Evolutionary conservation across 2,113 vertebrate genomes (phyloP).

Genomic region (Poeciliopsis occidentalis): DNA sequence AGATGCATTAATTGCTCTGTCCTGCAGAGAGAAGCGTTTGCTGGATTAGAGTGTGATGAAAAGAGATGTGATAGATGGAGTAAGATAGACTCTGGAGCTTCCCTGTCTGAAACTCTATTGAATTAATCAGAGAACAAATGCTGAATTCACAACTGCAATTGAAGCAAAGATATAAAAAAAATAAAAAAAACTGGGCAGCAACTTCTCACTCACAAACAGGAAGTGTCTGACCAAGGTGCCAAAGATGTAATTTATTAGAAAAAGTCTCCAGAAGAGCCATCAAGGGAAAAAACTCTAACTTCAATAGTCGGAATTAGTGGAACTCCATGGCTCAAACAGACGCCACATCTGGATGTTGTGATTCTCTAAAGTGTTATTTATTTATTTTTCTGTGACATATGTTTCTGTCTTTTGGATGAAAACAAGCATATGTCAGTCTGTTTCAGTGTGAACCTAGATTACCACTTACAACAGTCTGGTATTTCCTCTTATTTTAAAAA

Average conservation of each 20-base stretch:
- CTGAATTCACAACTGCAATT: slow-evolving; percentile 46
- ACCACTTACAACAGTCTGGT: neutral
- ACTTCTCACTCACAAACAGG: neutral
- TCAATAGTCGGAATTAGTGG: too few species aligned
- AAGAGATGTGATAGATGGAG: slow-evolving; percentile 42
- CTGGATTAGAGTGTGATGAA: slow-evolving; percentile 42
- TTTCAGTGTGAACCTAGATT: neutral
- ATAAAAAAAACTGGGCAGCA: neutral
- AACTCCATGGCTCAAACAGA: too few species aligned
- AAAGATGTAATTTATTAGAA: neutral
- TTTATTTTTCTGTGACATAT: neutral
- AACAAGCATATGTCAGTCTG: neutral
- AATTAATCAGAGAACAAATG: slow-evolving; percentile 51
- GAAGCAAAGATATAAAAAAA: slow-evolving; percentile 5
- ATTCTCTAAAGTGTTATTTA: too few species aligned
- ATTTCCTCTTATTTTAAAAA: neutral
- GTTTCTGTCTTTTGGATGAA: neutral
- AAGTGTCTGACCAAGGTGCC: neutral
- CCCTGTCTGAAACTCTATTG: slow-evolving; percentile 48
- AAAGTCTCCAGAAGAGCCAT: neutral
- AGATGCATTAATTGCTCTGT: slow-evolving; percentile 81
- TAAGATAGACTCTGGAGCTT: slow-evolving; percentile 56
- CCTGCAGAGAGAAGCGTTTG: slow-evolving; percentile 74
- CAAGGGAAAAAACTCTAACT: neutral
- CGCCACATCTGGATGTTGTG: too few species aligned